Base-by-base conservation (phyloP, 2,797 vertebrate genomes). In the Galaxias olidus region DNA sequence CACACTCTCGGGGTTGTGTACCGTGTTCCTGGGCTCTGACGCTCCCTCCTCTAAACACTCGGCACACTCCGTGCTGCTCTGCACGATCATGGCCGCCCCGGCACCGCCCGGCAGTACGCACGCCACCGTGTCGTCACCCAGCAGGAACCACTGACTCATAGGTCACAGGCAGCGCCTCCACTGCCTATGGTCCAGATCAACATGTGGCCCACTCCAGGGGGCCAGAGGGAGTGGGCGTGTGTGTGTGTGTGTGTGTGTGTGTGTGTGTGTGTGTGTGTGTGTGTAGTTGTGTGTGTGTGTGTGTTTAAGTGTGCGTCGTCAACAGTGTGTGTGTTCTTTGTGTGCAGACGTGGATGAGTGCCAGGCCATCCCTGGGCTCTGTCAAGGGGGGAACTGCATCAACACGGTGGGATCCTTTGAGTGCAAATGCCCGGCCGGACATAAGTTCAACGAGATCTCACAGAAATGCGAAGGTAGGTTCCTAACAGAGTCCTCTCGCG, bases 361-460 rank as follows among this genome's bases (percentile, higher is more conserved):
- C 93, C 96, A 98, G 89, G 97, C 96, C 83, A 98, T 99, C 89
- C 97, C 98, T 82, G 98, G 96, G 72, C 93, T 98, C 88, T 99
- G 98, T 92, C 95, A 96, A 80, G 97, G 97, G 79, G 97, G 97
- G 91, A 96, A 95, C 91, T 99, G 98, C 80, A 94, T 99, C 93
- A 99, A 99, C 92, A 99, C 97, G 49, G 96, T 98, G 75, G 98
- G 98, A 84, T 99, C 98, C 86, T 99, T 99, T 82, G 96, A 99
- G 91, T 99, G 98, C 88, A 98, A 96, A 89, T 99, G 98, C 86
- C 96, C 97, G 61, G 96, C 96, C 88, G 98, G 97, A 90, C 97
- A 98, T 93, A 95, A 93, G 87, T 98, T 98, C 94, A 95, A 96
- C 78, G 96, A 99, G 91, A 82, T 95, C 86, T 93, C 94, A 76